Conservation (phyloP, 2,113 vertebrate genomes). For the Columba janthina region DNA sequence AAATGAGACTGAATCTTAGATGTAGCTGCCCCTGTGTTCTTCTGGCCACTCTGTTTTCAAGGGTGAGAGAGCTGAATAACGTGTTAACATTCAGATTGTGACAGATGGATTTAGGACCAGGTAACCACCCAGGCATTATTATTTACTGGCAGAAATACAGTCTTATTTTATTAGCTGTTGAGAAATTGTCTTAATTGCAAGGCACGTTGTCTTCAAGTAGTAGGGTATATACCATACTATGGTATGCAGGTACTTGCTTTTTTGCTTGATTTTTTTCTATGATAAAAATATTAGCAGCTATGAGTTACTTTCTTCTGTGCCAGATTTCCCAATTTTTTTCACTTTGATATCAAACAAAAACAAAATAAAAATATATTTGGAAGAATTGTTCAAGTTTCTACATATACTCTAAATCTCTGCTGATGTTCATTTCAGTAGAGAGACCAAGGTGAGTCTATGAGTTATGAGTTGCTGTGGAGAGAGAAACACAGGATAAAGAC, state of each 20-base stretch:
- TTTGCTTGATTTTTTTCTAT: background rate
- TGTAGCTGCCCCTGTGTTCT: too few species aligned
- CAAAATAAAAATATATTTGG: background rate
- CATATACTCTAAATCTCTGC: background rate
- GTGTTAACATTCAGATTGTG: background rate
- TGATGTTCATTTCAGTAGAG: background rate
- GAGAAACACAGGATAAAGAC: background rate
- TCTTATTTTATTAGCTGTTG: background rate
- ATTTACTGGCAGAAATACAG: background rate
- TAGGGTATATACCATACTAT: accelerated
- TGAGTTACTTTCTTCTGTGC: background rate
- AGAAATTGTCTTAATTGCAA: background rate
- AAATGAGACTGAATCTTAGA: background rate
- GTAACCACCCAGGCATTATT: background rate
- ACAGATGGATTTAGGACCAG: background rate
- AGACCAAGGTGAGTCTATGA: background rate
- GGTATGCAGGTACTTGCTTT: background rate
- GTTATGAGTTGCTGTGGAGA: background rate
- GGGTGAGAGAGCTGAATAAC: background rate
- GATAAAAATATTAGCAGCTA: background rate
- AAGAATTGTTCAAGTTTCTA: background rate
- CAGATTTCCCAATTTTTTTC: background rate
- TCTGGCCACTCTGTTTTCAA: background rate
- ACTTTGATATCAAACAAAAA: background rate
- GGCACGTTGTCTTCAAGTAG: background rate